Percentiles rank a stretch among this genome's conserved stretches.
These are phyloP conservation scores for Rotaria macrura DNA, from an alignment of 2,888 invertebrate species.

Conservation along the genomic window DNA sequence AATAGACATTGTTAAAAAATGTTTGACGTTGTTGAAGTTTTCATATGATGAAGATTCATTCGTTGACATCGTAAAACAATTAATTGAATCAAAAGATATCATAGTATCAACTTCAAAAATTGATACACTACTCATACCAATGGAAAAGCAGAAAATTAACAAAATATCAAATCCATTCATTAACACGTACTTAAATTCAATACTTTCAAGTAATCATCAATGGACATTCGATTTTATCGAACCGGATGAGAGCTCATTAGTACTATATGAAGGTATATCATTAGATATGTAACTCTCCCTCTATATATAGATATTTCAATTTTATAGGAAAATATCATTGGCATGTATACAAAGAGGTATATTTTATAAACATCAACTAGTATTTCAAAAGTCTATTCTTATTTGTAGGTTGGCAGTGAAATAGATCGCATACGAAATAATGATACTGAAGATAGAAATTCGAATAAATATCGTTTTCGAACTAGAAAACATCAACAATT, in stretches of 20 bases:
- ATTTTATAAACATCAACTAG: neutral
- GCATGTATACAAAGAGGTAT: neutral
- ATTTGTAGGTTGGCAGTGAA: neutral
- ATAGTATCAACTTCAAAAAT: neutral
- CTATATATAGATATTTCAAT: neutral
- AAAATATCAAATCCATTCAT: conserved; percentile 9
- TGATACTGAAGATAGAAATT: neutral
- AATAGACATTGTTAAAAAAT: neutral
- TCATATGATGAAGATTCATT: neutral
- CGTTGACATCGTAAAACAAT: neutral
- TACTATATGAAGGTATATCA: neutral
- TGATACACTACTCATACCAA: neutral
- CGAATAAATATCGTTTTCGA: neutral
- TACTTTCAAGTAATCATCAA: neutral
- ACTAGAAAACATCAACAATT: neutral
- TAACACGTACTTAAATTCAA: neutral
- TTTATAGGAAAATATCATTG: neutral
- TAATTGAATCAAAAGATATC: neutral
- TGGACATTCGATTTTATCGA: neutral
- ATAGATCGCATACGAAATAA: neutral
- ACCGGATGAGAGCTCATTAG: neutral
- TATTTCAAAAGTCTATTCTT: neutral
- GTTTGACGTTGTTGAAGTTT: neutral
- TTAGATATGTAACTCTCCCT: neutral
- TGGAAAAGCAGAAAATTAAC: neutral